Base-by-base conservation (phyloP, 1,140 invertebrate species). In the Panonychus citri region DNA sequence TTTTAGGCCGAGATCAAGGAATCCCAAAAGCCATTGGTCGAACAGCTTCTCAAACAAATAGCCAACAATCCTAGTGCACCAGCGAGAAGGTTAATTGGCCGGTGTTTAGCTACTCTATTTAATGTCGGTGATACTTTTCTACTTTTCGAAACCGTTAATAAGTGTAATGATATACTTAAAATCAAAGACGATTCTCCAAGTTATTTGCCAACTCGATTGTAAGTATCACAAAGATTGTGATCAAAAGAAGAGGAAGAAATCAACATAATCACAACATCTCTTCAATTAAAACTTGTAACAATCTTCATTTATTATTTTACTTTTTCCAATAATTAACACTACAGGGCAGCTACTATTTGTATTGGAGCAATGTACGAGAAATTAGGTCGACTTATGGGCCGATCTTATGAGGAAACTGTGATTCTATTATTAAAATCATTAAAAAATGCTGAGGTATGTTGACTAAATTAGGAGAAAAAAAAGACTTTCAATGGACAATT, bases 351-450 rank as follows among this genome's bases (percentile, higher is more conserved):
- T n/a, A 85, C 97, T 61, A 84, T 85, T 57, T 93, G 88, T 66
- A 77, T 98, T 48, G 93, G 90, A 24, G 83, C 81, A 55, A 94
- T 99, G 86, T 98, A 97, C 71, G 87, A 96, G 69, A 91, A 87
- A 68, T 73, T 98, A 30, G 93, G 94, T 2, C 72, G 94, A 60
- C 95, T 97, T 89, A 96, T 95, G 81, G 94, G 93, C 0, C 75
- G 91, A 60, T 94, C 89, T 0, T 97, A 95, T 67, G 93, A 98
- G 68, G 93, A 98, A 67, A 96, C 93, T 3, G 86, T 96, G 13
- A 80, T 85, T 62, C 83, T 91, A 54, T 73, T 97, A 8, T 80
- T 93, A 49, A 86, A 89, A 61, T 87, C 85, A 5, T 71, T 96
- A 49, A 80, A 85, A 64, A 94, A 83, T 72, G 86, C 88, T 4